Conservation (phyloP, 92 coral and sea anemone species). For the Bergia puertoricense region DNA sequence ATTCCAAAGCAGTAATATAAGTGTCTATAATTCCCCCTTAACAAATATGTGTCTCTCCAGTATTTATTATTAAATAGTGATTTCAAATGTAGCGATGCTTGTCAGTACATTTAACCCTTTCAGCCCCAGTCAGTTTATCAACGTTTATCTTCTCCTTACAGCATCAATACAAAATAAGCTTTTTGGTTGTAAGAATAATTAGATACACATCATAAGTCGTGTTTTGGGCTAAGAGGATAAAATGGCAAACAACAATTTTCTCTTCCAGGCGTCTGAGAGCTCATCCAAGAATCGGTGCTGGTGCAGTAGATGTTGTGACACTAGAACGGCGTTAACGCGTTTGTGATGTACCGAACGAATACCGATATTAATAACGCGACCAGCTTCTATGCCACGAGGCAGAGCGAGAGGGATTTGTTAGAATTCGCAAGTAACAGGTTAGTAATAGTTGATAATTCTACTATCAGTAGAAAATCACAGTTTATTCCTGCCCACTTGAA, state of each 20-base stretch:
- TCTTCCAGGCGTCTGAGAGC: background rate
- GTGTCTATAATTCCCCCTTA: too few species aligned
- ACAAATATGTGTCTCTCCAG: too few species aligned
- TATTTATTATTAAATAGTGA: too few species aligned
- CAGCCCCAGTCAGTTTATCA: too few species aligned
- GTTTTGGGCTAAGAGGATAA: too few species aligned
- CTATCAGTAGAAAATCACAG: background rate
- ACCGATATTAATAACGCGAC: background rate
- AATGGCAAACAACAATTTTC: background rate
- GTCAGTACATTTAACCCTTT: background rate
- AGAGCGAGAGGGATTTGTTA: slow-evolving; percentile 41
- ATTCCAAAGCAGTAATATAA: too few species aligned
- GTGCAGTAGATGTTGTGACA: background rate
- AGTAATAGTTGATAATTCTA: background rate
- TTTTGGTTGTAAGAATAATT: too few species aligned
- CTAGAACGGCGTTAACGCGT: background rate
- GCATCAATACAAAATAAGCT: too few species aligned
- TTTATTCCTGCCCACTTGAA: too few species aligned
- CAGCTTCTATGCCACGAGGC: slow-evolving; percentile 33
- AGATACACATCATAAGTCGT: too few species aligned
- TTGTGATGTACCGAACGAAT: slow-evolving; percentile 19
- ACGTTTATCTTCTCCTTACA: too few species aligned
- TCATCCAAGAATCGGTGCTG: background rate
- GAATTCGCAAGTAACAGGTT: slow-evolving; percentile 39
- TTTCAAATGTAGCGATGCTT: too few species aligned